Base-by-base conservation (phyloP, 37 sponge, comb jelly and placozoan genomes). In the Spongilla lacustris region DNA sequence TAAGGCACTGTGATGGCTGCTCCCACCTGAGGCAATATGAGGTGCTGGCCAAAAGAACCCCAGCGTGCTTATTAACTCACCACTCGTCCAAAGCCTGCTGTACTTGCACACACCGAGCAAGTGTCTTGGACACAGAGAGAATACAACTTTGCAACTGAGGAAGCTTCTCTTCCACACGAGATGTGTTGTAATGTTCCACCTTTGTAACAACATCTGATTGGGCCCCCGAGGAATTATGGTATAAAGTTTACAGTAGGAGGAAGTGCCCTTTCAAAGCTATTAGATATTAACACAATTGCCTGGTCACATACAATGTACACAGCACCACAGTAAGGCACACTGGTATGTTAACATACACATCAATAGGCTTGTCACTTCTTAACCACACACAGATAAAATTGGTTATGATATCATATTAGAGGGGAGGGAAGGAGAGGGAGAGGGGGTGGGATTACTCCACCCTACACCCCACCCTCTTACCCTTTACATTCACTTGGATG, bases 21-120 rank as follows among this genome's bases (percentile, higher is more conserved):
- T 48, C 71, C 94, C 94, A 94, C 94, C 94, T 94, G 50, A 0
- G 67, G 22, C 9, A 33, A 82, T 69, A 1, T 1, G 41, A 35
- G 22, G 35, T 35, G 33, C 8, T n/a, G n/a, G n/a, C n/a, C n/a
- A n/a, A n/a, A n/a, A n/a, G n/a, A n/a, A n/a, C n/a, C n/a, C n/a
- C n/a, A n/a, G n/a, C n/a, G n/a, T 6, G 58, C 11, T 14, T 14
- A 58, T 8, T 58, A 58, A 58, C 70, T 83, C 35, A 88, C 88
- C 88, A 88, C 26, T 88, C 82, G 1, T 88, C 73, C 34, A 88
- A 30, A n/a, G 77, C 38, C 0, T 82, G 68, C 48, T 81, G 76
- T 24, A 76, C 75, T 3, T 2, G 38, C 6, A 75, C 48, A 71
- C 83, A 82, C 14, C 77, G 31, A 31, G 83, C 83, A 34, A 88